These are phyloP conservation scores for Macrophya alboannulata DNA, from an alignment of 2,888 invertebrate genomes.

Conservation along the genomic window DNA sequence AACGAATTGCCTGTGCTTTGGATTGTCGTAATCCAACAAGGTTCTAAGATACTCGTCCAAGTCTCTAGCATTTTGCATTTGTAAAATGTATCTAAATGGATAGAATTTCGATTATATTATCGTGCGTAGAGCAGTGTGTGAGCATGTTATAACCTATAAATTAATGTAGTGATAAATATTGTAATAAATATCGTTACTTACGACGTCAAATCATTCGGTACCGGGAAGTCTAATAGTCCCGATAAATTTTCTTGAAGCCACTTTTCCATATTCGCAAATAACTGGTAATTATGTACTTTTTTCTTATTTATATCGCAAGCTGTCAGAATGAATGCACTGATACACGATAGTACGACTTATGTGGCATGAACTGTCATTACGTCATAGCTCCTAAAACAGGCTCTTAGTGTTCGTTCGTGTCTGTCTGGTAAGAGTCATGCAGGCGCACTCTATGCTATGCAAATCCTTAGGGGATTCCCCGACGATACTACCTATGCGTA, in stretches of 20 bases:
- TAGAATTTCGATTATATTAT: neutral
- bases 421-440: neutral
- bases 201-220: conserved; percentile 88
- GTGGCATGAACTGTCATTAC: neutral
- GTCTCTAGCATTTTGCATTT: conserved; percentile 87
- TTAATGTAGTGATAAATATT: neutral
- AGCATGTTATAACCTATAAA: conserved; percentile 30
- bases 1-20: conserved; percentile 86
- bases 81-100: conserved; percentile 85
- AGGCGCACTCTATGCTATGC: neutral
- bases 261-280: conserved; percentile 82
- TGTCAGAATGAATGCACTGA: neutral
- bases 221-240: conserved; percentile 85
- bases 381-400: neutral
- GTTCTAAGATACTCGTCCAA: conserved; percentile 90
- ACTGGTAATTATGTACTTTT: neutral
- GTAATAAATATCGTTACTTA: conserved; percentile 76
- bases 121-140: neutral
- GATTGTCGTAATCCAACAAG: conserved; percentile 86
- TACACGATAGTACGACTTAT: neutral
- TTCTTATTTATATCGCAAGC: neutral
- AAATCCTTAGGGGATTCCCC: neutral
- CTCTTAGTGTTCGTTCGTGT: neutral
- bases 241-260: conserved; percentile 86
- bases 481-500: neutral